Evolutionary conservation across 2,113 vertebrate species (phyloP), one percentile per base, ranked within the genome.

Genomic region (Trichechus manatus): DNA sequence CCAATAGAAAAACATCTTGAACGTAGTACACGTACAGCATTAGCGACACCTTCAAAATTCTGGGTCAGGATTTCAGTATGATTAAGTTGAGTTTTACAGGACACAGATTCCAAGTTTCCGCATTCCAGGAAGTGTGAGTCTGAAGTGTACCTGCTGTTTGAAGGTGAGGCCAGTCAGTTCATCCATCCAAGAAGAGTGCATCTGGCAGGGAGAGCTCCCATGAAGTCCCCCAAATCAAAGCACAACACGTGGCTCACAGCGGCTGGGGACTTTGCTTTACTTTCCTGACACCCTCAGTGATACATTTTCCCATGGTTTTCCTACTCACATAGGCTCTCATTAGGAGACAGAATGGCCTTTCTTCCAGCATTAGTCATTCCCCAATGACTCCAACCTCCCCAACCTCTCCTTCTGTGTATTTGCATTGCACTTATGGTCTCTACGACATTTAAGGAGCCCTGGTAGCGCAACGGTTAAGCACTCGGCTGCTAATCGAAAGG

Each of bases 1-100:
- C 39, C 84, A 86, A 84, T 20, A 64, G 47, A 80, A 94, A 96
- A 87, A 39, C 23, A 42, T 79, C n/a, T 70, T 95, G 63, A 84
- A 63, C 15, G 36, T 39, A 66, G 68, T 13, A 84, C 9, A 64
- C 10, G 31, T 13, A 68, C 31, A 47, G 70, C 47, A 63, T 75
- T 59, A 14, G 47, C 5, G 56, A 80, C n/a, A 84, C 63, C 17
- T 89, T 59, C 85, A 87, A 36, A 92, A 87, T 79, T 95, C 36
- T 61, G 44, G 11, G 4, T 63, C 44, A 31, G 10, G 75, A 83
- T 86, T 88, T 93, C 44, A 64, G 61, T 47, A 53, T 29, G 33
- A 83, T 39, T n/a, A 63, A n/a, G 17, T 44, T 91, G 29, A 70
- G 6, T 79, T 85, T 87, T 93, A 63, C 5, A 47, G 91, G 47